A percentile compares a stretch with the other conserved stretches of the same genome.
These are phyloP conservation scores for rabbit (Oryctolagus cuniculus) DNA, from an alignment of 2,113 vertebrate species.

Conservation along the genomic window DNA sequence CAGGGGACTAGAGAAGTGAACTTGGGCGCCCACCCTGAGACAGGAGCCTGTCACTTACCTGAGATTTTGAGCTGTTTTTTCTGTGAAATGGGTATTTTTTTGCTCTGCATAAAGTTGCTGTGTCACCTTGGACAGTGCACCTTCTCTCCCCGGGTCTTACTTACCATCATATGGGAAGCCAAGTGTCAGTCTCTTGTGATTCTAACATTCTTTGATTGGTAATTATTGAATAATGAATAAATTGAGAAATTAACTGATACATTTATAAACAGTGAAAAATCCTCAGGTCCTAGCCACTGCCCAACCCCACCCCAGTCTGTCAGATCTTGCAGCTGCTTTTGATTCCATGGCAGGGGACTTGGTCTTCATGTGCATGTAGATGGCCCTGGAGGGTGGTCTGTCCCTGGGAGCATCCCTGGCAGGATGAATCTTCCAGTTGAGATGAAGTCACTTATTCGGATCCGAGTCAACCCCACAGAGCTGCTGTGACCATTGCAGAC, in stretches of 20 bases:
- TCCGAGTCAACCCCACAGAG: not conserved
- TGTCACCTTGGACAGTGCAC: not conserved
- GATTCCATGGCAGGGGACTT: not conserved
- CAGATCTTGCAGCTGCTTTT: not conserved
- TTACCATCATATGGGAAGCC: not conserved
- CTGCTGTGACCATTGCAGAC: not conserved
- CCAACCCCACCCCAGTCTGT: not conserved
- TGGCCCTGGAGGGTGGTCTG: not conserved
- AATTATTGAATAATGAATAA: not conserved
- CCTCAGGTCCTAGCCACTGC: not conserved
- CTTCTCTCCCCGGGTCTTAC: not conserved
- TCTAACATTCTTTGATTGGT: not conserved
- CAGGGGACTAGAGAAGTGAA: not conserved
- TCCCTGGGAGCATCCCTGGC: not conserved
- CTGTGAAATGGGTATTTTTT: not conserved
- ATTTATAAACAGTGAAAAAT: constrained; percentile 28
- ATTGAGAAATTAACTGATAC: not conserved
- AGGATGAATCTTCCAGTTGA: not conserved
- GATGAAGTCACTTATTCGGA: not conserved
- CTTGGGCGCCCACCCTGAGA: not conserved
- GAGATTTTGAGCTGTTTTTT: not conserved
- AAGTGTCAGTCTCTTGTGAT: not conserved
- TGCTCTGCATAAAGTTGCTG: not conserved
- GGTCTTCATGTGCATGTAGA: constrained; percentile 24
- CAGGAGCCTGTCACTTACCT: not conserved